A percentile compares a stretch with the other conserved stretches of the same genome.
These are phyloP conservation scores for Apodemus sylvaticus DNA, from an alignment of 2,113 vertebrate species.

Conservation along the genomic window DNA sequence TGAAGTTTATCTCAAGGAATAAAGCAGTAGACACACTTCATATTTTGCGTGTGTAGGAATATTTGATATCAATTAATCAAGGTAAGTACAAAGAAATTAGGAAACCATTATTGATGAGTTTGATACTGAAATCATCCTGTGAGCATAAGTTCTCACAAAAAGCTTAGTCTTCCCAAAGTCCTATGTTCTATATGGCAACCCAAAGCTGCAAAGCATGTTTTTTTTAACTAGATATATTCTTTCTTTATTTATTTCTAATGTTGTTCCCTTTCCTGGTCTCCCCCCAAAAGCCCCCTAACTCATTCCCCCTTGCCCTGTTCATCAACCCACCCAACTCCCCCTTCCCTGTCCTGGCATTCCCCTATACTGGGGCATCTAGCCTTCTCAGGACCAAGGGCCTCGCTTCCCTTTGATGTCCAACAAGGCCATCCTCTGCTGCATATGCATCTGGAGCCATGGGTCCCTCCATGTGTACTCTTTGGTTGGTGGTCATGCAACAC, in stretches of 20 bases:
- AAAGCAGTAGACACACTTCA: background rate
- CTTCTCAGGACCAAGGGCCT: too few species aligned
- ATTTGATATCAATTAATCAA: background rate
- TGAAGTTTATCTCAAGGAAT: background rate
- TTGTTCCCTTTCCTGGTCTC: too few species aligned
- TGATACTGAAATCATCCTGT: background rate
- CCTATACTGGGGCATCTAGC: too few species aligned
- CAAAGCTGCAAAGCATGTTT: background rate
- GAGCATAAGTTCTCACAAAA: background rate
- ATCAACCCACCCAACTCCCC: too few species aligned
- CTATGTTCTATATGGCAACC: background rate
- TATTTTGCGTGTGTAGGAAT: background rate
- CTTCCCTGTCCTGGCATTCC: too few species aligned
- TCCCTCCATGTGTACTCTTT: slow-evolving; percentile 26
- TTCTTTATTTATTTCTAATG: too few species aligned
- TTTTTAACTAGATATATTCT: slow-evolving; percentile 40
- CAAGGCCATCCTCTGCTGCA: too few species aligned
- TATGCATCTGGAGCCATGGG: slow-evolving; percentile 47
- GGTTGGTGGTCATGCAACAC: slow-evolving; percentile 65
- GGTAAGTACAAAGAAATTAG: background rate
- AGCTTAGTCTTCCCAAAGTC: background rate
- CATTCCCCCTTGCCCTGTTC: too few species aligned
- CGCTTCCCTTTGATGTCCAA: too few species aligned
- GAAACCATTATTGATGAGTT: background rate
- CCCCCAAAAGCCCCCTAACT: too few species aligned